Evolutionary conservation across 2,113 vertebrate species (phyloP).

Genomic region (Charadrius vociferus): DNA sequence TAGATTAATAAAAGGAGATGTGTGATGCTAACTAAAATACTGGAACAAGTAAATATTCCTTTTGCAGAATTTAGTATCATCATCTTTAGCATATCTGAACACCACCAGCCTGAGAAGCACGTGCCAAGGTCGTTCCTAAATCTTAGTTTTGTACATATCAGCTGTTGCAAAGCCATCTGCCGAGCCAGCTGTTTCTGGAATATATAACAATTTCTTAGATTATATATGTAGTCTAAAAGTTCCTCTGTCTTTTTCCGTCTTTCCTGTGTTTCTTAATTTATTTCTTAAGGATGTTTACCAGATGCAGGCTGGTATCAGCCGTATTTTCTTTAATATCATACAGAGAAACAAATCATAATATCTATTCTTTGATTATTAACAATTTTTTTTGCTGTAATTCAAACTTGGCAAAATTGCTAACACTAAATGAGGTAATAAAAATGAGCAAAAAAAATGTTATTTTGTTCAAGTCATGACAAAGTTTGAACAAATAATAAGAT

Average conservation of each 20-base stretch:
- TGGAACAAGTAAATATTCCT: neutral
- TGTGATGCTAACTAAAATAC: neutral
- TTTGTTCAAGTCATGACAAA: neutral
- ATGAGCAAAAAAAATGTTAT: neutral
- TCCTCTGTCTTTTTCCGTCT: neutral
- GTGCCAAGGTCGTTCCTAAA: neutral
- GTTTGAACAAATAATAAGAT: neutral
- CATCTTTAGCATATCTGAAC: neutral
- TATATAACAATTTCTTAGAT: neutral
- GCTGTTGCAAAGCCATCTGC: constrained; percentile 37
- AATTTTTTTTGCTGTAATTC: neutral
- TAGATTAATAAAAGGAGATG: neutral
- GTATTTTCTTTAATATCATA: neutral
- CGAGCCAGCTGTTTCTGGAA: constrained; percentile 36
- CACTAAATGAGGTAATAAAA: neutral
- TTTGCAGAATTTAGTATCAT: neutral
- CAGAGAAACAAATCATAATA: neutral
- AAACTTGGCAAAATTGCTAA: neutral
- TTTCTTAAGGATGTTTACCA: neutral
- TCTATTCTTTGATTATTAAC: neutral
- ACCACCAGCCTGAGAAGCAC: neutral
- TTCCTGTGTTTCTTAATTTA: neutral
- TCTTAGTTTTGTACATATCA: neutral
- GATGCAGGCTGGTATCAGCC: neutral
- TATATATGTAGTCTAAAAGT: neutral